A percentile compares a stretch with the other conserved stretches of the same genome.
Conservation (phyloP, 2,888 invertebrate species). For the Ashinkailepas kermadecensis region DNA sequence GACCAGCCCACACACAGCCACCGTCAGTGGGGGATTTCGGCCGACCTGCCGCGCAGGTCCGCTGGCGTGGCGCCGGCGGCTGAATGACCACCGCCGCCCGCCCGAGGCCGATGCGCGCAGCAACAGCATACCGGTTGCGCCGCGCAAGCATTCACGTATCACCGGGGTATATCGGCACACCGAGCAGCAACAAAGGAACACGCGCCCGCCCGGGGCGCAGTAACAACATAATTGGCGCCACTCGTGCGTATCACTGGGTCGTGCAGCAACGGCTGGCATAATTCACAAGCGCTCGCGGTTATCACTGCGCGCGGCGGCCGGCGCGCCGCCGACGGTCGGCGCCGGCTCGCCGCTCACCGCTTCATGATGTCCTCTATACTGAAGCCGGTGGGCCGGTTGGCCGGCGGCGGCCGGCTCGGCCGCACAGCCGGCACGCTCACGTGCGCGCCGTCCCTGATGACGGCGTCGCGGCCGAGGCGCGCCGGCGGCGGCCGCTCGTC, state of each 20-base stretch:
- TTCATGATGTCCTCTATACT: conserved; percentile 88
- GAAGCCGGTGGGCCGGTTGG: conserved; percentile 51
- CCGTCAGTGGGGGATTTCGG: no score
- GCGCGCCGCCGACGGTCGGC: background rate
- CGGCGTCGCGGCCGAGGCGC: background rate
- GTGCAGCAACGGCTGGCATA: background rate
- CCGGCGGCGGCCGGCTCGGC: background rate
- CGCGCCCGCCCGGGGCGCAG: background rate
- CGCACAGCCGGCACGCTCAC: background rate
- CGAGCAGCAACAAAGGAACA: no score
- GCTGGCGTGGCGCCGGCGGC: no score
- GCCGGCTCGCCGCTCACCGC: conserved; percentile 48
- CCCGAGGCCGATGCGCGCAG: no score
- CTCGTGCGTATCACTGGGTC: background rate
- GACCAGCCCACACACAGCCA: no score
- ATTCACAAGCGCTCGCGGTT: background rate
- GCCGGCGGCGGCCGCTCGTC: conserved; percentile 28
- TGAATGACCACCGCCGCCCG: no score
- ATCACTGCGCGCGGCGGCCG: background rate
- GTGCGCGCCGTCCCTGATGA: background rate
- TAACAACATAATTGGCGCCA: background rate
- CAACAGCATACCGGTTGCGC: no score
- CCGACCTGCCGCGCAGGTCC: no score
- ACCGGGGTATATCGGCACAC: background rate
- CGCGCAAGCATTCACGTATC: background rate